These are phyloP conservation scores for Sarcophaga carnaria DNA, from an alignment of 2,888 invertebrate genomes.

Conservation along the genomic window DNA sequence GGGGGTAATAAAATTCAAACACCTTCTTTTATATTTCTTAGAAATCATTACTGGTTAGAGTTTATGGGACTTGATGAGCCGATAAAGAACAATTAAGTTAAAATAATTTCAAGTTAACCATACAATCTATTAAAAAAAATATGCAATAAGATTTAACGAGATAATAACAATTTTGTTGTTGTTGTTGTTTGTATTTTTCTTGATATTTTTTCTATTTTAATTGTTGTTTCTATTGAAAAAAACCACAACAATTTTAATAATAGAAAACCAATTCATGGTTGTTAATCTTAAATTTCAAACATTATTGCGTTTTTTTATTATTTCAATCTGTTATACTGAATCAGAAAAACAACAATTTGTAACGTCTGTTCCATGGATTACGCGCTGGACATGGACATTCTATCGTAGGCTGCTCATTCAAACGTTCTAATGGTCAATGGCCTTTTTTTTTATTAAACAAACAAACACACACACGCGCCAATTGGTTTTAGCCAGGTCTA, in stretches of 20 bases:
- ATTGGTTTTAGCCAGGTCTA: slow-evolving; percentile 36
- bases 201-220: slow-evolving; percentile 3
- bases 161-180: background rate
- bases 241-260: slow-evolving; percentile 37
- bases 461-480: background rate
- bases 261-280: slow-evolving; percentile 5
- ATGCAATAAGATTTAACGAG: background rate
- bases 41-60: too few relatives aligned
- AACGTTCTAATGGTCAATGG: slow-evolving; percentile 59
- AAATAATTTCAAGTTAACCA: background rate
- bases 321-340: slow-evolving; percentile 52
- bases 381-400: slow-evolving; percentile 14
- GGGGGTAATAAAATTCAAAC: too few relatives aligned
- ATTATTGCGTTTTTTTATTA: background rate
- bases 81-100: too few relatives aligned
- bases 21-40: too few relatives aligned
- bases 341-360: slow-evolving; percentile 40
- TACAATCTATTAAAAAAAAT: background rate
- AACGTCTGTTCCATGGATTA: slow-evolving; percentile 38
- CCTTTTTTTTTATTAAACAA: slow-evolving; percentile 36
- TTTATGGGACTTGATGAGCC: too few relatives aligned
- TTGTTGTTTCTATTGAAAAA: slow-evolving; percentile 24
- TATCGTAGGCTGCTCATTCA: slow-evolving; percentile 8
- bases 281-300: slow-evolving; percentile 22
- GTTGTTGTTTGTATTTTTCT: background rate